Conservation (phyloP, 2,113 vertebrate genomes). For the Malurus elegans region DNA sequence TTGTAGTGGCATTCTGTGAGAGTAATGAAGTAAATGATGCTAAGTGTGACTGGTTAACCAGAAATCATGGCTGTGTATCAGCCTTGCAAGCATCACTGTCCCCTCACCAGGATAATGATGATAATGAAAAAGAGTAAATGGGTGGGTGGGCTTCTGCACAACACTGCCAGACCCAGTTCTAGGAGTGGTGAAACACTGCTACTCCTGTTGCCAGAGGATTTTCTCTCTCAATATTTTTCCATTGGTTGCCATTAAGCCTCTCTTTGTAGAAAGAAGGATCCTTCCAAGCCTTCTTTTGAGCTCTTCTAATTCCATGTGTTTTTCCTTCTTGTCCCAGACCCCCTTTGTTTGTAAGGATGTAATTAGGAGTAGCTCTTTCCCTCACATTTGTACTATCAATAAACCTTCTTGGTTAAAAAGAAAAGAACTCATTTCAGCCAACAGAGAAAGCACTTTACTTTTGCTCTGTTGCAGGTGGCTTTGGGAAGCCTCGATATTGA, state of each 20-base stretch:
- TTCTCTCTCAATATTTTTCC: not conserved
- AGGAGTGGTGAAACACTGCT: not conserved
- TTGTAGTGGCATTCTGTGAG: not conserved
- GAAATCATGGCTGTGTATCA: not conserved
- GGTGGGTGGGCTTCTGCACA: not conserved
- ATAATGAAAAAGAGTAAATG: not conserved
- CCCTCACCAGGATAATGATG: not conserved
- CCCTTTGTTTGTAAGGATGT: not conserved
- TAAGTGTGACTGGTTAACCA: not conserved
- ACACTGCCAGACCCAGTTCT: not conserved
- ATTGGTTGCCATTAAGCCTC: not conserved
- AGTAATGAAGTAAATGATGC: slow-evolving; percentile 13
- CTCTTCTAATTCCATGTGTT: not conserved
- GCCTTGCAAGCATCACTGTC: not conserved
- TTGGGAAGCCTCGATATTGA: not conserved
- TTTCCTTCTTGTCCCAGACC: not conserved
- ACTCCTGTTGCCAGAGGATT: not conserved
- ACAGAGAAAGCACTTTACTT: not conserved
- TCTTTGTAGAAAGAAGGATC: not conserved
- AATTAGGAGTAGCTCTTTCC: not conserved
- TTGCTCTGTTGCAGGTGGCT: not conserved
- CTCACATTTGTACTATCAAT: not conserved
- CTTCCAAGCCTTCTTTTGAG: not conserved
- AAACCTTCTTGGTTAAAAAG: not conserved
- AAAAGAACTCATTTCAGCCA: not conserved